A percentile compares a stretch with the other conserved stretches of the same genome.
These are phyloP conservation scores for Salvelinus alpinus DNA, from an alignment of 2,113 vertebrate species.

Conservation along the genomic window DNA sequence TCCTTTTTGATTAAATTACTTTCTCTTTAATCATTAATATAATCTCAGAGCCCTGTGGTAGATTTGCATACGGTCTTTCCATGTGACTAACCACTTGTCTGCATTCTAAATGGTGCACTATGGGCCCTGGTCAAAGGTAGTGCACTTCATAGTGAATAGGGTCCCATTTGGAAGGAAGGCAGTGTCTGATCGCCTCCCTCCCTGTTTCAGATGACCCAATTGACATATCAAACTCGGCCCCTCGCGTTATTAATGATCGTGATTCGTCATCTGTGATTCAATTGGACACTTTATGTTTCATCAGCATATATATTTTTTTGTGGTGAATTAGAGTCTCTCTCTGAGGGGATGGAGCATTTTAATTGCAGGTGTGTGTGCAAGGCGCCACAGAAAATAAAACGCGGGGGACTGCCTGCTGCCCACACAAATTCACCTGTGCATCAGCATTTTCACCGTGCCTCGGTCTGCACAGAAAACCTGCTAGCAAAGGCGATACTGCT, in stretches of 20 bases:
- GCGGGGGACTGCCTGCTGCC: slow-evolving; percentile 1
- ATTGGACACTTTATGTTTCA: slow-evolving; percentile 39
- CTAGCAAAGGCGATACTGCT: background rate
- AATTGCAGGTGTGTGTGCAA: slow-evolving; percentile 36
- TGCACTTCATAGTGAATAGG: too few species aligned
- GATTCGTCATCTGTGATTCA: slow-evolving; percentile 47
- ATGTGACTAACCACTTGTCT: background rate
- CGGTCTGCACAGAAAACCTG: background rate
- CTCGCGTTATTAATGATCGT: slow-evolving; percentile 37
- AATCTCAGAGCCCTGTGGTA: background rate
- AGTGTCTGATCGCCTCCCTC: slow-evolving; percentile 6
- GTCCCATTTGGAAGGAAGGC: too few species aligned
- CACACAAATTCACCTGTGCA: slow-evolving; percentile 8
- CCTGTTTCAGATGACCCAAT: slow-evolving; percentile 11
- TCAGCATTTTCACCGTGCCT: slow-evolving; percentile 23
- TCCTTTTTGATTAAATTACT: background rate
- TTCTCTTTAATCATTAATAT: background rate
- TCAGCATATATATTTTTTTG: slow-evolving; percentile 14
- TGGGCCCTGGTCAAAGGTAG: too few species aligned
- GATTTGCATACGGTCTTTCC: background rate
- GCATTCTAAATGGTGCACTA: too few species aligned
- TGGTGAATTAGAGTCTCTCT: slow-evolving; percentile 6
- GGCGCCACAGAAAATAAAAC: slow-evolving; percentile 8
- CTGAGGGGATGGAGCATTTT: slow-evolving; percentile 30
- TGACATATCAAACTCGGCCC: slow-evolving; percentile 18